Percentiles rank a stretch among this genome's conserved stretches.
Evolutionary conservation across 2,797 vertebrate species (phyloP).

Genomic region (Acanthornis magna): DNA sequence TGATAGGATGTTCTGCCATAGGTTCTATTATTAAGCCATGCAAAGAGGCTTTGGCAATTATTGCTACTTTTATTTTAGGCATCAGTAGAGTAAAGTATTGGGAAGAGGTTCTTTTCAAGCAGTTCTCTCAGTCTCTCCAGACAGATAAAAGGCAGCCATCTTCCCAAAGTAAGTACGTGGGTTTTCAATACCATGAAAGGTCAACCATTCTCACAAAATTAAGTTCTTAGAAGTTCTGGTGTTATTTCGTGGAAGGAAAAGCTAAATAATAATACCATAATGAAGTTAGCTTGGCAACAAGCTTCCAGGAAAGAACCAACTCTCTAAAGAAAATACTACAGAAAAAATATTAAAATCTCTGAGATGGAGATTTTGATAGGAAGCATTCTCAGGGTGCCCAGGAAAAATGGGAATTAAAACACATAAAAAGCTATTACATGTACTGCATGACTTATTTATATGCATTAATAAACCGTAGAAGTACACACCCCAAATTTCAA

Average conservation of each 20-base stretch:
- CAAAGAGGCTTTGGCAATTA: background rate
- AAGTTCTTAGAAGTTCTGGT: background rate
- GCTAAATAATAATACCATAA: background rate
- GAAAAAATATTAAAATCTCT: background rate
- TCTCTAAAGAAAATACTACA: background rate
- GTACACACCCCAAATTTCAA: background rate
- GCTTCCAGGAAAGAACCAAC: background rate
- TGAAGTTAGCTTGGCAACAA: background rate
- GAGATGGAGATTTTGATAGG: background rate
- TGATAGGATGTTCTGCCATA: background rate
- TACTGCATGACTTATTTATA: background rate
- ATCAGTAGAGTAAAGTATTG: background rate
- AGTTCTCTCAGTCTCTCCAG: background rate
- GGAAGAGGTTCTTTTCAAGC: background rate
- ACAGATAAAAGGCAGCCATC: background rate
- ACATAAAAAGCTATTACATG: background rate
- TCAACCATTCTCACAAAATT: background rate
- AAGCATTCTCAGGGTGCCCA: background rate
- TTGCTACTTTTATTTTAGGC: background rate
- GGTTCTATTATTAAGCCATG: constrained; percentile 5
- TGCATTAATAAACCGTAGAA: background rate
- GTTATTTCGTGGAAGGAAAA: background rate
- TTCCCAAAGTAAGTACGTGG: background rate
- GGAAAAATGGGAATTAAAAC: background rate
- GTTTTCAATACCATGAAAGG: background rate